phyloP scores from a whole-genome alignment of 2,797 vertebrate species.

The Ceyx erithaca region DNA sequence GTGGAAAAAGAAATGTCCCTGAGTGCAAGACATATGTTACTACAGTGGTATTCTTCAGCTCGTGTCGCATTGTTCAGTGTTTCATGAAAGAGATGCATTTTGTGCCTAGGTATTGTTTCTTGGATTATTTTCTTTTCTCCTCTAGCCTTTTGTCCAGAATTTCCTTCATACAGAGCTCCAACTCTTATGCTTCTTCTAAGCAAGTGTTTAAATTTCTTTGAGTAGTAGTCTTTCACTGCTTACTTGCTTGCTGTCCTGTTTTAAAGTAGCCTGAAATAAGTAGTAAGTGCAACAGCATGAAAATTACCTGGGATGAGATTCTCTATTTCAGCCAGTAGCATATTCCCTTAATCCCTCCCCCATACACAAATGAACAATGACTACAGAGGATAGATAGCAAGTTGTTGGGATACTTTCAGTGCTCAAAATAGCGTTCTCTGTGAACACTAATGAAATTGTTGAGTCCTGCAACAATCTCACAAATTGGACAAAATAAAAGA shows the following conservation, averaged over 20 bases:
- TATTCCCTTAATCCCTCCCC: background rate
- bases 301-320: constrained; percentile 4
- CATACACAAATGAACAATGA: background rate
- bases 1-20: background rate
- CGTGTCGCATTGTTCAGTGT: background rate
- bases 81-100: background rate
- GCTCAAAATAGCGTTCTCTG: background rate
- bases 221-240: constrained; percentile 36
- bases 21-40: background rate
- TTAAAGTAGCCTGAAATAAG: constrained; percentile 16
- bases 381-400: background rate
- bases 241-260: constrained; percentile 10
- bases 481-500: background rate
- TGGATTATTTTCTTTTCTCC: background rate
- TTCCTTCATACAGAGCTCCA: constrained; percentile 39
- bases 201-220: constrained; percentile 3
- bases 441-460: background rate
- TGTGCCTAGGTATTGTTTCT: background rate
- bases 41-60: background rate
- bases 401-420: background rate
- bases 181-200: constrained; percentile 45
- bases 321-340: background rate
- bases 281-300: constrained; percentile 6
- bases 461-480: background rate
- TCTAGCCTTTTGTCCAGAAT: constrained; percentile 17